These are phyloP conservation scores for Tanytarsus gracilentus DNA, from an alignment of 2,888 invertebrate genomes.

Conservation along the genomic window DNA sequence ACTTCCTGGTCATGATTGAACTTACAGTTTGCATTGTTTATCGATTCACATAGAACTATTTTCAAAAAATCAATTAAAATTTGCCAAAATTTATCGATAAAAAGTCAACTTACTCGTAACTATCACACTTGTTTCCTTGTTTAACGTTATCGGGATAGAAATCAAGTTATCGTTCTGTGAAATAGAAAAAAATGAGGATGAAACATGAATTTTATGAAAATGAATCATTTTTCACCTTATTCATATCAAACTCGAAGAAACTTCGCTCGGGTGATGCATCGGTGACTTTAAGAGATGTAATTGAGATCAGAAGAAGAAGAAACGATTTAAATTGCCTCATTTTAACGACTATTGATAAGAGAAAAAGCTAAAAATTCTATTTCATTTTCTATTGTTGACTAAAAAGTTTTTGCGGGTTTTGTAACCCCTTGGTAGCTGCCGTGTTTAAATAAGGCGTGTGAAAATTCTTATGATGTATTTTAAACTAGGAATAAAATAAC, in stretches of 20 bases:
- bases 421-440: too few species aligned
- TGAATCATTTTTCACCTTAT: background rate
- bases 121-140: background rate
- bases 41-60: conserved; percentile 1
- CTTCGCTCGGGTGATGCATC: conserved; percentile 4
- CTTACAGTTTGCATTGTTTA: background rate
- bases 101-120: background rate
- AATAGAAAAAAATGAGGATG: background rate
- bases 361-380: background rate
- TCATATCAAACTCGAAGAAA: background rate
- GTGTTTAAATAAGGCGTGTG: too few species aligned
- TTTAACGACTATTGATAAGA: background rate
- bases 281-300: background rate
- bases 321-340: background rate
- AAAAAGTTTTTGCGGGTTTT: background rate
- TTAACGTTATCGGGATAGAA: conserved; percentile 3
- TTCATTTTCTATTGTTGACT: conserved; percentile 3
- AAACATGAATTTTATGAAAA: background rate
- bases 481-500: too few species aligned
- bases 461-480: too few species aligned
- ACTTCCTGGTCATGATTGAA: background rate
- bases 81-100: background rate
- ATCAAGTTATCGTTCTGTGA: background rate
- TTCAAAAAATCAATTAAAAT: background rate
- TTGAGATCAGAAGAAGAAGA: background rate